Evolutionary conservation across 2,888 invertebrate genomes (phyloP).

Genomic region (Cerastoderma edule): DNA sequence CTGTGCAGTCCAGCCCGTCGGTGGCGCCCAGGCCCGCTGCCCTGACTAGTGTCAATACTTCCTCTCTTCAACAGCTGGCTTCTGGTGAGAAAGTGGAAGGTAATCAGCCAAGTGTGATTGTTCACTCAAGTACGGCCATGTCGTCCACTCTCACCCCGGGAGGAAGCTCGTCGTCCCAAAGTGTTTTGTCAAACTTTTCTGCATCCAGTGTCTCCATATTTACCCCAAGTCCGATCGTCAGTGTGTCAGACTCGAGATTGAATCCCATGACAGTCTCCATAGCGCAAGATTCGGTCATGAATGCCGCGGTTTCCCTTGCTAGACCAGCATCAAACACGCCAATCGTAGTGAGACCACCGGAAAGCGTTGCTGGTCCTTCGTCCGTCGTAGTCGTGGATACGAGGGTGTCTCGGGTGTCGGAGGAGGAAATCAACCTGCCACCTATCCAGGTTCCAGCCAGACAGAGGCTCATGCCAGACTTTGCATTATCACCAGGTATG

Average conservation of each 20-base stretch:
- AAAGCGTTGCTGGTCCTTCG: constrained; percentile 23
- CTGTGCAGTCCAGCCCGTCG: not conserved
- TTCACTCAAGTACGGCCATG: constrained; percentile 79
- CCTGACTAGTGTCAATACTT: not conserved
- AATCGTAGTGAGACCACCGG: constrained; percentile 42
- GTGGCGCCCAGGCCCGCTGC: not conserved
- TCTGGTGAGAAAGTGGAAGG: constrained; percentile 46
- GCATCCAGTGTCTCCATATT: not conserved
- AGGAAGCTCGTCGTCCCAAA: not conserved
- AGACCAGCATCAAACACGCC: constrained; percentile 33
- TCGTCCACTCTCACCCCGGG: constrained; percentile 29
- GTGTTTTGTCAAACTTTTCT: not conserved
- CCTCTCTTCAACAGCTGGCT: constrained; percentile 7
- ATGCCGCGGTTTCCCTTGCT: not conserved
- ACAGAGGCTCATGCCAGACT: too few species aligned
- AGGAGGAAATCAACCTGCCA: too few species aligned
- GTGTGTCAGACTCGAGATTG: constrained; percentile 1
- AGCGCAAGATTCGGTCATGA: constrained; percentile 10
- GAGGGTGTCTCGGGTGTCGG: not conserved
- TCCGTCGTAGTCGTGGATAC: constrained; percentile 20
- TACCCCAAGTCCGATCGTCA: constrained; percentile 7
- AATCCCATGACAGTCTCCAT: not conserved
- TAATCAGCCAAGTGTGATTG: constrained; percentile 81
- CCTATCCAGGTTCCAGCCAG: too few species aligned
- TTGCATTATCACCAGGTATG: constrained; percentile 9